Percentiles rank a stretch among this genome's conserved stretches.
Conservation (phyloP, 2,113 vertebrate genomes). For the Bos taurus region ARS-UCD2.0 NC_037344.1:70009001-70009500, state of each 20-base stretch:
- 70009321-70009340: slow-evolving; percentile 22
- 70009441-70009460: background rate
- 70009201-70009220: background rate
- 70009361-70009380: background rate
- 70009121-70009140: background rate
- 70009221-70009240: background rate
- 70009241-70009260: background rate
- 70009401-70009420: background rate
- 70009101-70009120: background rate
- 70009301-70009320: background rate
- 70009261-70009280: background rate
- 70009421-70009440: background rate
- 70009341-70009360: background rate
- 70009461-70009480: background rate
- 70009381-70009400: background rate
- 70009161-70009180: background rate
- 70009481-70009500: background rate
- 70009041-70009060: background rate
- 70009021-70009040: background rate
- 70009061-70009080: background rate
- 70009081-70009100: background rate
- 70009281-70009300: background rate
- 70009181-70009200: background rate
- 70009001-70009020: background rate
- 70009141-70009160: slow-evolving; percentile 8